Conservation (phyloP, 1,140 invertebrate species). For the Zeugodacus cucurbitae region DNA sequence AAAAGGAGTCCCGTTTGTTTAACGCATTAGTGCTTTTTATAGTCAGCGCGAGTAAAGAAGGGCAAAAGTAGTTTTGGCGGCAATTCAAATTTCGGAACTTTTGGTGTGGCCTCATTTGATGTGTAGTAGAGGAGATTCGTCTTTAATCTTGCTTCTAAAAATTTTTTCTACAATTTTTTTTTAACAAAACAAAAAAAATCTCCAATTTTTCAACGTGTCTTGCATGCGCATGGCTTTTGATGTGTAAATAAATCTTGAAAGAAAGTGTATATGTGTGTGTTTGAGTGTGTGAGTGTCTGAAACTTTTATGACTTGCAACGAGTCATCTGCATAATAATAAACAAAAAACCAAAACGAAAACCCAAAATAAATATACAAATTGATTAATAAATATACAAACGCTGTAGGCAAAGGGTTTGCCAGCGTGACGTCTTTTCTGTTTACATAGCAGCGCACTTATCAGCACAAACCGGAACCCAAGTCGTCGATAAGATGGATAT, state of each 20-base stretch:
- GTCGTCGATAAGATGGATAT: not conserved
- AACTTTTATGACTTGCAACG: not conserved
- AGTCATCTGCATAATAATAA: not conserved
- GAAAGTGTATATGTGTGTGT: not conserved
- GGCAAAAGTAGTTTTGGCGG: constrained; percentile 15
- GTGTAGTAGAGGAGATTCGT: not conserved
- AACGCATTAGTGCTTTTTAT: not conserved
- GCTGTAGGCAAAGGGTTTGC: not conserved
- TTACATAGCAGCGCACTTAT: constrained; percentile 1
- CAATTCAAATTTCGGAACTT: constrained; percentile 33
- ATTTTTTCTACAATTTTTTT: not conserved
- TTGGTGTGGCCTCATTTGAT: constrained; percentile 15
- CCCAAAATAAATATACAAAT: not conserved
- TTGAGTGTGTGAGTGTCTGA: not conserved
- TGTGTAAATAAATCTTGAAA: not conserved
- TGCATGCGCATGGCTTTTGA: not conserved
- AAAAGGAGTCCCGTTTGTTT: not conserved
- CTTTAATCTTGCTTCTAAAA: not conserved
- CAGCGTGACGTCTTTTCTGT: not conserved
- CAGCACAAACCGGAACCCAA: not conserved
- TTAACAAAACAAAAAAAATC: no score
- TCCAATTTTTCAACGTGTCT: not conserved
- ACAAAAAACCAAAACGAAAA: not conserved
- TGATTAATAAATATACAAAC: not conserved
- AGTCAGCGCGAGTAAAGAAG: not conserved